Percentiles rank a stretch among this genome's conserved stretches.
These are phyloP conservation scores for Piaya cayana DNA, from an alignment of 2,113 vertebrate genomes.

Conservation along the genomic window DNA sequence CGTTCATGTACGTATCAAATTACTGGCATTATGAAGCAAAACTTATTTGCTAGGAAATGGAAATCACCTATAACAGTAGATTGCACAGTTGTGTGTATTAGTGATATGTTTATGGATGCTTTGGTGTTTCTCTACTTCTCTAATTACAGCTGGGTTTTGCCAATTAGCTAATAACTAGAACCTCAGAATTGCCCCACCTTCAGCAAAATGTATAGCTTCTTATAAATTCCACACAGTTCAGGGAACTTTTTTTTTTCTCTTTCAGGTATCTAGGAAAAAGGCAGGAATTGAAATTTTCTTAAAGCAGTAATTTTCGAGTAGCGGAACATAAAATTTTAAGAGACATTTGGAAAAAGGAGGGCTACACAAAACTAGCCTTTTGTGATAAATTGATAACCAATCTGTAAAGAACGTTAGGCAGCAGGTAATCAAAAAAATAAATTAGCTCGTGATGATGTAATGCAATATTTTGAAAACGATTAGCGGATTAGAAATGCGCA, in stretches of 20 bases:
- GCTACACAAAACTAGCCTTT: neutral
- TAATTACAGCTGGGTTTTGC: slow-evolving; percentile 31
- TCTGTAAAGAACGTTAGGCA: neutral
- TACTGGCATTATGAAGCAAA: neutral
- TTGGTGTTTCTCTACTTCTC: slow-evolving; percentile 9
- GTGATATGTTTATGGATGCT: neutral
- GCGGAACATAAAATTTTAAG: neutral
- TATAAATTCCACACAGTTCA: slow-evolving; percentile 9
- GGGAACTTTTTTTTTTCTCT: neutral
- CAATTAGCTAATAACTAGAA: slow-evolving; percentile 35
- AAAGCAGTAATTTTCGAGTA: slow-evolving; percentile 2
- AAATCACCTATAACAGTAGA: neutral
- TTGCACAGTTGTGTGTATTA: neutral
- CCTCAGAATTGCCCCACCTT: slow-evolving; percentile 42
- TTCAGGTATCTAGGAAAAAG: neutral
- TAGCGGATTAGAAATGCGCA: neutral
- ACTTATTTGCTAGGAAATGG: neutral
- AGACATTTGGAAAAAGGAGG: neutral
- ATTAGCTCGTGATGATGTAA: neutral
- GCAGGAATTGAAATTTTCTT: neutral
- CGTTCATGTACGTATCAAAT: neutral
- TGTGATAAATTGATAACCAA: neutral
- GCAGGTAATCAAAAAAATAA: neutral
- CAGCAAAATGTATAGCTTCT: slow-evolving; percentile 3
- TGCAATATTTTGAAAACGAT: neutral